These are phyloP conservation scores for Falco naumanni DNA, from an alignment of 2,797 vertebrate species.

Conservation along the genomic window DNA sequence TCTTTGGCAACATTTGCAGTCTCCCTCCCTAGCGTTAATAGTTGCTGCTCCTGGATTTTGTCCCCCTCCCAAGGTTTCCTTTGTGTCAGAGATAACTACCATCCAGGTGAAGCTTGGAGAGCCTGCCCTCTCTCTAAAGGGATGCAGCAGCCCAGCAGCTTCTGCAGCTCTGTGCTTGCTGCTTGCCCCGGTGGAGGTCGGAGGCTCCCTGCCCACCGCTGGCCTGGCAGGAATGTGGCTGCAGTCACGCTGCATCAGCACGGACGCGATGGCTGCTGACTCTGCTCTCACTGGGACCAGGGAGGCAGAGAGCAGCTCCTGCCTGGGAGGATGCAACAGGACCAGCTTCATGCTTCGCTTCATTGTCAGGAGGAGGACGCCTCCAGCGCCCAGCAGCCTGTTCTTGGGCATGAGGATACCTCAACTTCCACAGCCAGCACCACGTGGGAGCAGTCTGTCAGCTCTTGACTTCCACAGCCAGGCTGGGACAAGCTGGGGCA, in stretches of 20 bases:
- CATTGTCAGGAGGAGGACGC: background rate
- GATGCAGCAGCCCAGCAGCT: background rate
- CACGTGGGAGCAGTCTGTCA: background rate
- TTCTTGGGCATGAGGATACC: background rate
- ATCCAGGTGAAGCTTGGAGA: background rate
- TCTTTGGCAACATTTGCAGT: background rate
- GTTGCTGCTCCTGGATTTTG: background rate
- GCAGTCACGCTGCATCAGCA: background rate
- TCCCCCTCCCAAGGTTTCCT: background rate
- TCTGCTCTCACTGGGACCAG: background rate
- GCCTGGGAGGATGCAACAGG: background rate
- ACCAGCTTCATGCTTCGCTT: background rate
- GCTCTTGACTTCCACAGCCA: background rate
- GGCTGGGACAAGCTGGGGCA: background rate
- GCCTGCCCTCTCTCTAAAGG: background rate
- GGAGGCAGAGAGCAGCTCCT: background rate
- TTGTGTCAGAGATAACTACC: background rate
- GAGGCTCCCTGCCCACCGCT: background rate
- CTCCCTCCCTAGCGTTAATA: background rate
- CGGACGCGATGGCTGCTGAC: accelerated
- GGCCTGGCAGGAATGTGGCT: background rate
- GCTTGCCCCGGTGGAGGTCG: background rate
- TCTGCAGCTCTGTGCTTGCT: background rate
- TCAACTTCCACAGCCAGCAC: background rate
- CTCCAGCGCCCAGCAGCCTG: background rate